These are phyloP conservation scores for Callaeas wilsoni DNA, from an alignment of 2,113 vertebrate species.

Conservation along the genomic window DNA sequence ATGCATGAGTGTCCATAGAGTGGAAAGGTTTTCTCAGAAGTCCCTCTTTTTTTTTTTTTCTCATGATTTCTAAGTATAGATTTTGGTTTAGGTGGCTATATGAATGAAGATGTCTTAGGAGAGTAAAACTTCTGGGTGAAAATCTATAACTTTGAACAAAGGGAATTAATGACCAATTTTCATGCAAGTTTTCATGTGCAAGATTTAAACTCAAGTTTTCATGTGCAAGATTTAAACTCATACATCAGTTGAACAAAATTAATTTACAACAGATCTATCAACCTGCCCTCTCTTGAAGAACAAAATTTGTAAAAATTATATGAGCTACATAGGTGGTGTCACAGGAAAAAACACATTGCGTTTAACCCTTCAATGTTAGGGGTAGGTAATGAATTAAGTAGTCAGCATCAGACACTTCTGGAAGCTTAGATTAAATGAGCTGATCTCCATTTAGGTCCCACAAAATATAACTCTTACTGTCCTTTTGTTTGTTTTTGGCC, in stretches of 20 bases:
- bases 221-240: neutral
- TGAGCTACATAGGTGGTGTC: neutral
- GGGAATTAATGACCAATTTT: neutral
- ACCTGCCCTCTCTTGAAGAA: neutral
- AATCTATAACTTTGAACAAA: neutral
- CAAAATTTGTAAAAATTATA: neutral
- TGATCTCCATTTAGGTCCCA: neutral
- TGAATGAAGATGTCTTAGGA: neutral
- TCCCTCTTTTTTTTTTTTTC: neutral
- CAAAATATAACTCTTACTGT: neutral
- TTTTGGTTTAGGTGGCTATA: neutral
- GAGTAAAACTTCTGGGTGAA: neutral
- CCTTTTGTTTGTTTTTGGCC: neutral
- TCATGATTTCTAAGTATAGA: neutral
- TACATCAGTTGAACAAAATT: neutral
- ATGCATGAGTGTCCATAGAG: neutral
- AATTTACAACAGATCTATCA: neutral
- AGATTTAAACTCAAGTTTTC: neutral
- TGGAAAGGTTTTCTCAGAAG: neutral
- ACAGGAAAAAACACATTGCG: neutral
- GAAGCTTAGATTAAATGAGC: neutral
- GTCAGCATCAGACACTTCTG: neutral
- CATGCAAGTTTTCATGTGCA: neutral
- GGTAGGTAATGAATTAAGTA: neutral
- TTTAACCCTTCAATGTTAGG: neutral